These are phyloP conservation scores for Troides aeacus DNA, from an alignment of 2,888 invertebrate species.

Conservation along the genomic window DNA sequence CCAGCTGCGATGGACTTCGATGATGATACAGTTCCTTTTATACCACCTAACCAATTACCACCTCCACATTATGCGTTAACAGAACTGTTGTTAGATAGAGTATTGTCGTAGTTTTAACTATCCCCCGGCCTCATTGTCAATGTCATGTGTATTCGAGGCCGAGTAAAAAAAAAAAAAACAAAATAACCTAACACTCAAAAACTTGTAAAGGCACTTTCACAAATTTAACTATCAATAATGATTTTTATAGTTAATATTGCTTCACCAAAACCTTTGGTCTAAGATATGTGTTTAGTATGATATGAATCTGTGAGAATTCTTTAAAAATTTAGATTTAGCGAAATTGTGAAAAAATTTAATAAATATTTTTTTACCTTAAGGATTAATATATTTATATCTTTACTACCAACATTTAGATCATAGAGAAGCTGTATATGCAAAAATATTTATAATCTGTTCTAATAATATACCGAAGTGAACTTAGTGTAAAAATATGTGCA, in stretches of 20 bases:
- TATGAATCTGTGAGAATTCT: slow-evolving; percentile 10
- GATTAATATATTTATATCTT: not conserved
- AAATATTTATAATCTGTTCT: not conserved
- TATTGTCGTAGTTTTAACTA: too few relatives aligned
- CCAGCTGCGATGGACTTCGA: too few relatives aligned
- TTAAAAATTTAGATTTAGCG: not conserved
- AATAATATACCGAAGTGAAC: slow-evolving; percentile 3
- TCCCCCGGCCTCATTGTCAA: too few relatives aligned
- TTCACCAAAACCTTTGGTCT: not conserved
- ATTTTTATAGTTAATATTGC: slow-evolving; percentile 22
- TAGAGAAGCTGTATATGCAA: not conserved
- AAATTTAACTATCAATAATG: slow-evolving; percentile 35
- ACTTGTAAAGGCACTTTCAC: slow-evolving; percentile 36
- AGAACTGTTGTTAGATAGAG: too few relatives aligned
- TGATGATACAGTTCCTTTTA: too few relatives aligned
- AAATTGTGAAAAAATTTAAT: not conserved
- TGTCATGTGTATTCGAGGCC: too few relatives aligned
- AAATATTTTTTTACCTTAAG: not conserved
- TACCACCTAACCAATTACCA: too few relatives aligned
- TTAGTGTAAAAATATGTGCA: slow-evolving; percentile 23
- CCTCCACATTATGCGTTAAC: too few relatives aligned
- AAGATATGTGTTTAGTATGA: slow-evolving; percentile 22
- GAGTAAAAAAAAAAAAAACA: too few relatives aligned
- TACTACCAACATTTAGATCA: not conserved
- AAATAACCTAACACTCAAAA: slow-evolving; percentile 1